A percentile compares a stretch with the other conserved stretches of the same genome.
These are phyloP conservation scores for Arrhopalites spinosus DNA, from an alignment of 2,888 invertebrate genomes.

Conservation along the genomic window DNA sequence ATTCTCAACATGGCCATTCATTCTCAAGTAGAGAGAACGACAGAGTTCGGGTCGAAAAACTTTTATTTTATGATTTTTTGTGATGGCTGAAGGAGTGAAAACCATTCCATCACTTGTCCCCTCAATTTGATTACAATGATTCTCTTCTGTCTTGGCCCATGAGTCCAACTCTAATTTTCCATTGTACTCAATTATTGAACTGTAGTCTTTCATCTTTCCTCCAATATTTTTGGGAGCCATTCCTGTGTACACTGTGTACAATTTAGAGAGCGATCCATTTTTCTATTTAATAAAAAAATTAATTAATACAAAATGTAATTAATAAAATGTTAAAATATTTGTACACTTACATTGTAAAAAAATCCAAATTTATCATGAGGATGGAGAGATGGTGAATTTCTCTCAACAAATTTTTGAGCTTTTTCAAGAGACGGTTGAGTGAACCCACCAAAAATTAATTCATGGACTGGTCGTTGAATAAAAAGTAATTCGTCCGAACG, in stretches of 20 bases:
- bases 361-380: slow-evolving; percentile 12
- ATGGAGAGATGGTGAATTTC: not conserved
- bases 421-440: slow-evolving; percentile 21
- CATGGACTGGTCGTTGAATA: slow-evolving; percentile 13
- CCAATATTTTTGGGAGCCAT: not conserved
- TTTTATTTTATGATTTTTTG: too few species aligned
- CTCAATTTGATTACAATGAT: slow-evolving; percentile 20
- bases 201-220: not conserved
- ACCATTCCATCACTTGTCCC: slow-evolving; percentile 26
- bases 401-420: not conserved
- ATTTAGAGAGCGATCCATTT: not conserved
- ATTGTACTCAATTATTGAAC: slow-evolving; percentile 15
- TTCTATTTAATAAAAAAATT: slow-evolving; percentile 3
- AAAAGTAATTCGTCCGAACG: slow-evolving; percentile 1
- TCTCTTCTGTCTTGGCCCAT: slow-evolving; percentile 7
- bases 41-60: slow-evolving; percentile 27
- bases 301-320: not conserved
- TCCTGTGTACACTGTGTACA: slow-evolving; percentile 4
- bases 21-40: not conserved
- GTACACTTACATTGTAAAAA: slow-evolving; percentile 2
- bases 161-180: not conserved
- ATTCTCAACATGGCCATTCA: not conserved
- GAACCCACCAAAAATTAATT: slow-evolving; percentile 25
- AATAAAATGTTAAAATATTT: not conserved
- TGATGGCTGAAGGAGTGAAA: too few species aligned